Conservation (phyloP, 2,113 vertebrate genomes). For the Ctenomys sociabilis region DNA sequence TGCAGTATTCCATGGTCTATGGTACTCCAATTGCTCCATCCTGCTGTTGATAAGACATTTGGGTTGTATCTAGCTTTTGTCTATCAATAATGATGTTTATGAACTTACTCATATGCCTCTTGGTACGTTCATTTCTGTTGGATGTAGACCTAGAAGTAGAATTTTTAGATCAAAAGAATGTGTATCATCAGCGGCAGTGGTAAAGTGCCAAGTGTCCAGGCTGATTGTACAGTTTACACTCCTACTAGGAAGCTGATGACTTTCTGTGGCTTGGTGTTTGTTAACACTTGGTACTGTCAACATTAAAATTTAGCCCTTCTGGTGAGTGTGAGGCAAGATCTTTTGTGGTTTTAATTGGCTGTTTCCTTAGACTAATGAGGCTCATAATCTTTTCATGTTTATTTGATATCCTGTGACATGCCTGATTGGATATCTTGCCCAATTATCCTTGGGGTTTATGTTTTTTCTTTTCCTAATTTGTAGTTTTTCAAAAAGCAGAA, state of each 20-base stretch:
- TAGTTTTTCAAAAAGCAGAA: conserved; percentile 12
- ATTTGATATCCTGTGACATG: not conserved
- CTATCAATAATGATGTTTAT: not conserved
- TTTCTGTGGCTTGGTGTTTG: not conserved
- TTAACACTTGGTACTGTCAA: not conserved
- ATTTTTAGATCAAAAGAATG: not conserved
- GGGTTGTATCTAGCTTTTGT: not conserved
- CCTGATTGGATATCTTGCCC: not conserved
- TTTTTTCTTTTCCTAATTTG: conserved; percentile 23
- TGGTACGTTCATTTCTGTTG: not conserved
- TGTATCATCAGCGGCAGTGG: not conserved
- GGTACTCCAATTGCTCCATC: fast-evolving
- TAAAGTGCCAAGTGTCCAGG: not conserved
- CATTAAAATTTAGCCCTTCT: conserved; percentile 10
- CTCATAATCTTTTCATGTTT: conserved; percentile 11
- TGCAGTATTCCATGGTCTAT: not conserved
- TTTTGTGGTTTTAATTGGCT: not conserved
- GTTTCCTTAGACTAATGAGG: not conserved
- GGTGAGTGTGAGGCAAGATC: not conserved
- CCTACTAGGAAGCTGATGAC: not conserved
- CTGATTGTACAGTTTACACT: not conserved
- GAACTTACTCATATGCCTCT: not conserved
- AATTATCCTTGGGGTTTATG: not conserved
- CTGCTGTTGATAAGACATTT: not conserved
- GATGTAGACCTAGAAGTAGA: not conserved